Percentiles rank a stretch among this genome's conserved stretches.
Evolutionary conservation across 2,797 vertebrate species (phyloP).

Genomic region (Epinephelus awoara): DNA sequence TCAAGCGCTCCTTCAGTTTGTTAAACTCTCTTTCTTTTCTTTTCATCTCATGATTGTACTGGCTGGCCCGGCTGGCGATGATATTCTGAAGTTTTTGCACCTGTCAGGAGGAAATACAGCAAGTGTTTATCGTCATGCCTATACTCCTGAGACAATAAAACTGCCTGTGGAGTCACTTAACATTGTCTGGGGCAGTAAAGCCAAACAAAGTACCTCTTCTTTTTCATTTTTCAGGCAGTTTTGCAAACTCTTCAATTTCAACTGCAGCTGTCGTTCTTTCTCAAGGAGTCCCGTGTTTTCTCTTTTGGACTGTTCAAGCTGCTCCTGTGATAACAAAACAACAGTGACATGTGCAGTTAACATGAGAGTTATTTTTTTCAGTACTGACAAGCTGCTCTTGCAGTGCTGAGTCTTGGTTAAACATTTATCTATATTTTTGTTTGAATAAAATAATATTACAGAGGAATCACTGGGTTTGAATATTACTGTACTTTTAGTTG

Average conservation of each 20-base stretch:
- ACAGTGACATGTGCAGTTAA: neutral
- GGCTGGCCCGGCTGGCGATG: constrained; percentile 94
- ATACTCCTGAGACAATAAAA: neutral
- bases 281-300: constrained; percentile 93
- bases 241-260: constrained; percentile 93
- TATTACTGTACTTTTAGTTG: constrained; percentile 88
- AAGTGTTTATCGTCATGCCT: neutral
- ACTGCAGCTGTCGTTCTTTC: constrained; percentile 93
- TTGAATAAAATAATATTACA: neutral
- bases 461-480: neutral
- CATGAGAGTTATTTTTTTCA: neutral
- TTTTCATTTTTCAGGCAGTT: constrained; percentile 96
- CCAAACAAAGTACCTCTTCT: constrained; percentile 89
- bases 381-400: neutral
- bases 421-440: neutral
- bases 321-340: constrained; percentile 87
- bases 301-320: constrained; percentile 91
- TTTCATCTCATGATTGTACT: constrained; percentile 98
- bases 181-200: neutral
- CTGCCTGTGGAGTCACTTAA: neutral
- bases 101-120: constrained; percentile 75
- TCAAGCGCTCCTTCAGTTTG: constrained; percentile 95
- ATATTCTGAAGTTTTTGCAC: constrained; percentile 96
- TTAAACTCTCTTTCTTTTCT: constrained; percentile 96
- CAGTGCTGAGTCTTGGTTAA: neutral